phyloP scores from a whole-genome alignment of 2,888 invertebrate genomes.

The Autographa gamma region DNA sequence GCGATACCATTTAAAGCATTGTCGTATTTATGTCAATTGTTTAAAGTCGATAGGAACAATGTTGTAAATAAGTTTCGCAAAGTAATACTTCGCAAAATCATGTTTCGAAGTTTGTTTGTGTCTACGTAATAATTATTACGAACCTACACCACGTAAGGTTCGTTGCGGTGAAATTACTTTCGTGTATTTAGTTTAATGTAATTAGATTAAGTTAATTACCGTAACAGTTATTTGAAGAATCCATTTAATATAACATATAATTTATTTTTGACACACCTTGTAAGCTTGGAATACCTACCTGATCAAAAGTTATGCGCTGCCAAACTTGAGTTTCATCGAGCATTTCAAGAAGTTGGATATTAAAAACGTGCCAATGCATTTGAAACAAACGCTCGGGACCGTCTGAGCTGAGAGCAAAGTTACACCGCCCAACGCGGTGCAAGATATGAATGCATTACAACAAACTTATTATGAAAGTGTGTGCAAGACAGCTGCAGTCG shows the following conservation, averaged over 20 bases:
- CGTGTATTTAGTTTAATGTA: neutral
- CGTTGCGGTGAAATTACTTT: no score
- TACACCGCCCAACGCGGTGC: neutral
- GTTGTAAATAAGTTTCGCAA: neutral
- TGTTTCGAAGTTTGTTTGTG: no score
- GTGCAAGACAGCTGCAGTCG: neutral
- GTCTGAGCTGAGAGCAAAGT: slow-evolving; percentile 9
- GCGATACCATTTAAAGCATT: slow-evolving; percentile 1
- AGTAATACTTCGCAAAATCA: no score
- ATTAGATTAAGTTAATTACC: neutral
- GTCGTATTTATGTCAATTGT: neutral
- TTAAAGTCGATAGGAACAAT: neutral
- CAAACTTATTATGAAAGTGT: slow-evolving; percentile 9
- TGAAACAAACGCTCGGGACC: slow-evolving; percentile 18
- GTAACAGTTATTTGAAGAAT: neutral
- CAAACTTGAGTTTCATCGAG: slow-evolving; percentile 6
- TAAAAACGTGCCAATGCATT: slow-evolving; percentile 14
- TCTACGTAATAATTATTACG: no score
- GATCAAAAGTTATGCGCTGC: slow-evolving; percentile 1
- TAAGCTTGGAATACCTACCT: neutral
- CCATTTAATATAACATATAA: neutral
- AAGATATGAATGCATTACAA: slow-evolving; percentile 6
- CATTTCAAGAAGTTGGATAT: slow-evolving; percentile 9
- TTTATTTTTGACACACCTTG: no score
- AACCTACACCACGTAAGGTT: no score